Evolutionary conservation across 2,797 vertebrate genomes (phyloP), one percentile per base, ranked within the genome.

Genomic region (Tachyglossus aculeatus): DNA sequence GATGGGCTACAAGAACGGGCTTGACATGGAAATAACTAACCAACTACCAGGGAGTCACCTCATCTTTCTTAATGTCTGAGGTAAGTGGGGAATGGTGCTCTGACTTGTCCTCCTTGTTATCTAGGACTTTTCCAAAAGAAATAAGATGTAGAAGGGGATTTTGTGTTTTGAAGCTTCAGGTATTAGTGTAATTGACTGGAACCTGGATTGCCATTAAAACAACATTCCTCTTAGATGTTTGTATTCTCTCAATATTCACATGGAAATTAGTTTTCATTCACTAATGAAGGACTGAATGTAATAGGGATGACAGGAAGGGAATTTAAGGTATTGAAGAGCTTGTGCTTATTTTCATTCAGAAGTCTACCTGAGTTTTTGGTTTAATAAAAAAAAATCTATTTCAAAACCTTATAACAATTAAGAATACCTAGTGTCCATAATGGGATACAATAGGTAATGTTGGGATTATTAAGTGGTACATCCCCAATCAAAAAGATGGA

Each of bases 141-240:
- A 84, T 48, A 41, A 84, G 71, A 87, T 65, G 48, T 60, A 66
- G 43, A 81, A 66, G 65, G 73, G 53, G 77, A 77, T 58, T 68
- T 81, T 85, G 88, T 85, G 77, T 71, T 86, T 74, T 79, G 65
- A 88, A 74, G 60, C 0, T 0, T 59, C 81, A 59, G 55, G 39
- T 36, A 70, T 78, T 71, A 85, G 73, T 63, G 82, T 84, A 81
- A 82, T 65, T 80, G 65, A 44, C 38, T 79, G 74, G 66, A 70
- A 83, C 76, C 80, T 74, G 15, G 61, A 71, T 45, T 71, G 64
- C 59, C 62, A 16, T 53, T 25, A 81, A 45, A 2, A 50, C 43
- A 41, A 71, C 72, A 65, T 44, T 34, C 6, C 3, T 21, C 63
- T 54, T 74, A n/a, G 66, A 52, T 56, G 25, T 24, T 7, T 51